Conservation (phyloP, 2,113 vertebrate genomes). For the Podilymbus podiceps region DNA sequence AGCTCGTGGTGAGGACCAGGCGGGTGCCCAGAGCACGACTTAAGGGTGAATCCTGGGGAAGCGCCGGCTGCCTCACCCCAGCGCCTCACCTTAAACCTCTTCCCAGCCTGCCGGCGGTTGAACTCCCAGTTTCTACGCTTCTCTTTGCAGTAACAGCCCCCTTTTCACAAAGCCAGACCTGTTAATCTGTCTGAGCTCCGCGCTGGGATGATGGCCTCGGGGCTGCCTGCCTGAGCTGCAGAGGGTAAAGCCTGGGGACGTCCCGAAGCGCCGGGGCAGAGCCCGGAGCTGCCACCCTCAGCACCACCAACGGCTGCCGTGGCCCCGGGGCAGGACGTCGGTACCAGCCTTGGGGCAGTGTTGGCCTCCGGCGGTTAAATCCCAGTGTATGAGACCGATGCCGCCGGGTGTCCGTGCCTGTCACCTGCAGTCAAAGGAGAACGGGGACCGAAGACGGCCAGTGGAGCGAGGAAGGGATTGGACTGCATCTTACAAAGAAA, state of each 20-base stretch:
- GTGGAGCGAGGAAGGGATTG: neutral
- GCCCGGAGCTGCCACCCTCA: neutral
- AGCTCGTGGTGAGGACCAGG: neutral
- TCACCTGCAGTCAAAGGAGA: neutral
- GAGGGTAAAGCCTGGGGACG: neutral
- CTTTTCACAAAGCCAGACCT: neutral
- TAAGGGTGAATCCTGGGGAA: neutral
- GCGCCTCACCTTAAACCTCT: neutral
- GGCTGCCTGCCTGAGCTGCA: accelerated
- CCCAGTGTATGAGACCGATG: neutral
- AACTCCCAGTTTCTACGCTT: neutral
- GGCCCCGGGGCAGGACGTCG: accelerated
- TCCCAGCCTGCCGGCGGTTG: accelerated
- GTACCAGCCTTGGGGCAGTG: neutral
- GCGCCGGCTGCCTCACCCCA: too few species aligned
- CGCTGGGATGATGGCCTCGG: neutral
- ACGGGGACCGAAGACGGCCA: neutral
- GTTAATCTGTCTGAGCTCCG: neutral
- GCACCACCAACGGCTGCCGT: neutral
- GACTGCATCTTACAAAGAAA: neutral
- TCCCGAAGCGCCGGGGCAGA: neutral
- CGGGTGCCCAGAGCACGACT: neutral
- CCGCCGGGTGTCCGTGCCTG: too few species aligned
- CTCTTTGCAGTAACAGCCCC: neutral
- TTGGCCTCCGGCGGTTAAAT: neutral